phyloP scores from a whole-genome alignment of 92 coral and sea anemone species.

The Palythoa grandiflora region DNA sequence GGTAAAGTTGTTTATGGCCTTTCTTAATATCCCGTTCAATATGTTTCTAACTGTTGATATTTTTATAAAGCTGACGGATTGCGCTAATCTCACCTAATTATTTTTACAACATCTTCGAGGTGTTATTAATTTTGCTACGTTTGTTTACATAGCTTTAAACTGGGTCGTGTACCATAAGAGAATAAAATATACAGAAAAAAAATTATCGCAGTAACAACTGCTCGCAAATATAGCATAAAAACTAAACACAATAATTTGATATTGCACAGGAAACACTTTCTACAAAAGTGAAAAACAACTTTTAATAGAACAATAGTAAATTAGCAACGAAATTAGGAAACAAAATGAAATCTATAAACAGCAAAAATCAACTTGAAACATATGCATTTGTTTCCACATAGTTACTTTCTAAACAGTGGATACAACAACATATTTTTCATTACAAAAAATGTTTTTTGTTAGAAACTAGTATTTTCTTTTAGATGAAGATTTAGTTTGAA shows the following conservation, averaged over 20 bases:
- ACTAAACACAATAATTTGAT: not conserved
- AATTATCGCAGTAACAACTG: not conserved
- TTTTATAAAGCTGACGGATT: not conserved
- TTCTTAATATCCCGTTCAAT: not conserved
- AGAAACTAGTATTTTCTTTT: too few species aligned
- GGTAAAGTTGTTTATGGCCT: not conserved
- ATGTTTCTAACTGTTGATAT: not conserved
- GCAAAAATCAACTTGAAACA: too few species aligned
- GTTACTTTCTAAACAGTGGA: too few species aligned
- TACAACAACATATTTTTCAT: too few species aligned
- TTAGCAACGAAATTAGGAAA: not conserved
- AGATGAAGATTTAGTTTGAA: too few species aligned
- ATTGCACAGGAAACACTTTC: conserved; percentile 5
- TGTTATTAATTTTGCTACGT: conserved; percentile 21
- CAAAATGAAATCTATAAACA: not conserved
- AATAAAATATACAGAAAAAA: not conserved
- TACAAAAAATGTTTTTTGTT: too few species aligned
- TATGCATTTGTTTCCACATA: too few species aligned
- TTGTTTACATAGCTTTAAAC: not conserved
- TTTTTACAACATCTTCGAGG: conserved; percentile 41
- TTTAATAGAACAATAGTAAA: not conserved
- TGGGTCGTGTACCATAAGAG: not conserved
- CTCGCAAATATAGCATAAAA: not conserved
- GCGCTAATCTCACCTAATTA: not conserved
- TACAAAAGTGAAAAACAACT: conserved; percentile 6